Conservation (phyloP, 2,113 vertebrate genomes). For the Prionailurus viverrinus region DNA sequence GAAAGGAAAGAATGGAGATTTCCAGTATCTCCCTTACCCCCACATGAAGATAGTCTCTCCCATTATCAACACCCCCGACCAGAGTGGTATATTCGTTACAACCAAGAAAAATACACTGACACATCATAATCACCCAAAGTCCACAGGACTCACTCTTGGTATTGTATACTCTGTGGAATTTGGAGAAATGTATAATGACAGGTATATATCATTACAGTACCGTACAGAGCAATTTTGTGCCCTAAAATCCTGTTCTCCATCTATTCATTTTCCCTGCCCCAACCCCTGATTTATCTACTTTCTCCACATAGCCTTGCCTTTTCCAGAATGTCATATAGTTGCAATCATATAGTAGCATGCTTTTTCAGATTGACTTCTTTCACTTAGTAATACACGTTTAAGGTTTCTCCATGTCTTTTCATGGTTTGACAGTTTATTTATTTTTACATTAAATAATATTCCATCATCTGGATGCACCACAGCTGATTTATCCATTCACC, state of each 20-base stretch:
- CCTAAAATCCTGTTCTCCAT: neutral
- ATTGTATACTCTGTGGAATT: neutral
- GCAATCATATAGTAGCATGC: neutral
- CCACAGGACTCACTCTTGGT: neutral
- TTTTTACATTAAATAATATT: neutral
- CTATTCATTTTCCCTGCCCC: neutral
- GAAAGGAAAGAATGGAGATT: neutral
- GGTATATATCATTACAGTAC: neutral
- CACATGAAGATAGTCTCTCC: neutral
- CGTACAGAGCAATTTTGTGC: neutral
- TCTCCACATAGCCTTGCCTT: neutral
- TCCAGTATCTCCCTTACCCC: neutral
- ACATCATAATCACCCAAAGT: neutral
- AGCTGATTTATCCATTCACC: neutral
- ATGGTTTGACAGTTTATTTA: neutral
- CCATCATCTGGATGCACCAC: neutral
- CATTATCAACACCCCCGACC: neutral
- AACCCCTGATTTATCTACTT: neutral
- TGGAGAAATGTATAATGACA: slow-evolving; percentile 3
- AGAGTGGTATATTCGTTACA: neutral
- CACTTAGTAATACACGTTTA: neutral
- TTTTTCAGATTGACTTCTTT: neutral
- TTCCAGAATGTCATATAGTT: neutral
- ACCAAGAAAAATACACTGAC: neutral
- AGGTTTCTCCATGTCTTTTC: neutral